phyloP scores from a whole-genome alignment of 2,113 vertebrate genomes.

The Ginglymostoma cirratum region DNA sequence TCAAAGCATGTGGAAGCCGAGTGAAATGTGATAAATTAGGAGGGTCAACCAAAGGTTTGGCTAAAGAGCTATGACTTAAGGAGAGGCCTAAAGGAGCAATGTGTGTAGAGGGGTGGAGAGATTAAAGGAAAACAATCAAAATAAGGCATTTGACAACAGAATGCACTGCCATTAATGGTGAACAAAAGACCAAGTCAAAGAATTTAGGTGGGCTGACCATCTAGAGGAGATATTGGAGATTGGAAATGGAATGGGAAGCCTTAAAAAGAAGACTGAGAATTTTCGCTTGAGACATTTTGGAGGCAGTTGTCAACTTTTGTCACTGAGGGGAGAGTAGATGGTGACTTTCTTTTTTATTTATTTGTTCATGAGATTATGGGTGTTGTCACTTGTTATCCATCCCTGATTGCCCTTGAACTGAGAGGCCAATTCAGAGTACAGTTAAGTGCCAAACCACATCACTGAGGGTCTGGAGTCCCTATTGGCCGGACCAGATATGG shows the following conservation, averaged over 20 bases:
- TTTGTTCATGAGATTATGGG: too few species aligned
- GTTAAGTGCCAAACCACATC: too few species aligned
- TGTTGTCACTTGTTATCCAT: too few species aligned
- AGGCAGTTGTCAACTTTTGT: background rate
- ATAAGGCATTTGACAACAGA: background rate
- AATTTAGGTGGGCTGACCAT: background rate
- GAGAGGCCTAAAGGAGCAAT: background rate
- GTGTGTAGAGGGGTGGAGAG: background rate
- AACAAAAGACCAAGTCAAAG: background rate
- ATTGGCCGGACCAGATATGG: too few species aligned
- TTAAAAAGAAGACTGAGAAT: background rate
- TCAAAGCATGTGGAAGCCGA: background rate
- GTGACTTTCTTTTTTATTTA: too few species aligned
- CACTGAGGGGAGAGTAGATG: background rate
- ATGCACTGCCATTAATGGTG: background rate
- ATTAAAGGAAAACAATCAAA: background rate
- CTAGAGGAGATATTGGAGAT: background rate
- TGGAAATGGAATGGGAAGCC: too few species aligned
- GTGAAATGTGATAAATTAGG: background rate
- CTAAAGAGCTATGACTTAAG: background rate
- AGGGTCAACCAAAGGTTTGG: background rate
- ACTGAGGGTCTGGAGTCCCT: too few species aligned
- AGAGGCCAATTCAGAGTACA: too few species aligned
- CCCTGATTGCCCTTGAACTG: too few species aligned
- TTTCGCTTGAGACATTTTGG: background rate